phyloP scores from a whole-genome alignment of 2,797 vertebrate genomes.

The Lithobates pipiens region DNA sequence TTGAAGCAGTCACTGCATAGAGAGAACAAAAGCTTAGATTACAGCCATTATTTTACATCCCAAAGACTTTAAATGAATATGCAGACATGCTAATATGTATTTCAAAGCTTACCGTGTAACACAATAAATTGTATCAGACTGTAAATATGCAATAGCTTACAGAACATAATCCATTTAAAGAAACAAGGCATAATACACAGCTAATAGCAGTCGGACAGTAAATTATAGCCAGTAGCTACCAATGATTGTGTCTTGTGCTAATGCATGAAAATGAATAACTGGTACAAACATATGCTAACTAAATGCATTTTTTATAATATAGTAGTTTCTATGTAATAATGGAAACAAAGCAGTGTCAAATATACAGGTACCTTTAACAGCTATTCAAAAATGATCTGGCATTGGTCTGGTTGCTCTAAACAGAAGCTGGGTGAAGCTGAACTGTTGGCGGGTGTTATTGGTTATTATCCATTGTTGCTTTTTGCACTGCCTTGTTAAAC shows the following conservation, averaged over 20 bases:
- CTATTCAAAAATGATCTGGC: no score
- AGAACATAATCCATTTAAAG: neutral
- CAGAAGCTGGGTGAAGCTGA: neutral
- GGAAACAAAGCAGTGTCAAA: no score
- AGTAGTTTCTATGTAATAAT: no score
- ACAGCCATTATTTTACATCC: constrained; percentile 31
- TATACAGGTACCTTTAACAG: no score
- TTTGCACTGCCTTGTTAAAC: no score
- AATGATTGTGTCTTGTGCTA: no score
- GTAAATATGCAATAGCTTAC: constrained; percentile 1
- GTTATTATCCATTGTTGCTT: neutral
- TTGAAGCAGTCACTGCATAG: constrained; percentile 41
- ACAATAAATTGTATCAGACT: constrained; percentile 15
- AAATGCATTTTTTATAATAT: neutral
- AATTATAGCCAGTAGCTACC: no score
- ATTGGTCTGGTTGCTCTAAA: neutral
- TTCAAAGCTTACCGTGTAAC: constrained; percentile 23
- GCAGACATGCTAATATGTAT: constrained; percentile 28
- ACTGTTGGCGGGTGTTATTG: neutral
- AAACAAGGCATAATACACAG: neutral
- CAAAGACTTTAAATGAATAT: constrained; percentile 43
- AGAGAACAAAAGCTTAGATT: constrained; percentile 42
- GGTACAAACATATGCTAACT: neutral
- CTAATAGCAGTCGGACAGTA: no score
- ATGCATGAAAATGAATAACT: neutral